Evolutionary conservation across 2,113 vertebrate species (phyloP).

Genomic region (Anolis sagrei): DNA sequence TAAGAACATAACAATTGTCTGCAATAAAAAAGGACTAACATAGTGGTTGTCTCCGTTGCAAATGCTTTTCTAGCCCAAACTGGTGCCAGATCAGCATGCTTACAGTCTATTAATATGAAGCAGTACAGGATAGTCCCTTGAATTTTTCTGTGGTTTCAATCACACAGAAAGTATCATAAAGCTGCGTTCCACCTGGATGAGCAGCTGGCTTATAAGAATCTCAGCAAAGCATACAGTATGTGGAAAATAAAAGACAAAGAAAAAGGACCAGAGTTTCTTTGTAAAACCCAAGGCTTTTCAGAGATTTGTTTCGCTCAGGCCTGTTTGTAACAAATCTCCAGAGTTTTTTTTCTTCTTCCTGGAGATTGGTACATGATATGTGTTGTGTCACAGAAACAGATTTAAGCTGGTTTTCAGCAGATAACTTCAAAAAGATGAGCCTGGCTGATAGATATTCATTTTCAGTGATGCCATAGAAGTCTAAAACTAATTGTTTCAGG

Average conservation of each 20-base stretch:
- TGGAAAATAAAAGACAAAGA: not conserved
- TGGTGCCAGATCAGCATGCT: not conserved
- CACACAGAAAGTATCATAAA: not conserved
- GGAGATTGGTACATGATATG: constrained; percentile 13
- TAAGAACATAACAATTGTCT: not conserved
- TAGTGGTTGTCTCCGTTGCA: not conserved
- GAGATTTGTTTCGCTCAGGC: constrained; percentile 55
- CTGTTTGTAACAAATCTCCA: constrained; percentile 31
- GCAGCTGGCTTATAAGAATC: constrained; percentile 50
- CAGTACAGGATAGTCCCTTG: not conserved
- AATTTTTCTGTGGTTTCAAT: constrained; percentile 10
- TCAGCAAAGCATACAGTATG: constrained; percentile 47
- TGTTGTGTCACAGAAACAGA: constrained; percentile 21
- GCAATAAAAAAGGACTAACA: not conserved
- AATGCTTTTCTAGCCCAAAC: not conserved
- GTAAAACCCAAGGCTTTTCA: constrained; percentile 58
- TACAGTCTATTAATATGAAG: not conserved
- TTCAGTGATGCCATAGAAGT: not conserved
- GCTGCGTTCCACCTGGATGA: constrained; percentile 36
- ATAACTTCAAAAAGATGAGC: constrained; percentile 34
- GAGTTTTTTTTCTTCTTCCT: not conserved
- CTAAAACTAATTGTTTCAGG: constrained; percentile 23
- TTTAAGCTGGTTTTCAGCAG: constrained; percentile 19
- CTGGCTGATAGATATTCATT: constrained; percentile 31
- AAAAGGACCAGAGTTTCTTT: not conserved